Evolutionary conservation across 1,140 invertebrate species (phyloP).

Genomic region (Trissolcus basalis): DNA sequence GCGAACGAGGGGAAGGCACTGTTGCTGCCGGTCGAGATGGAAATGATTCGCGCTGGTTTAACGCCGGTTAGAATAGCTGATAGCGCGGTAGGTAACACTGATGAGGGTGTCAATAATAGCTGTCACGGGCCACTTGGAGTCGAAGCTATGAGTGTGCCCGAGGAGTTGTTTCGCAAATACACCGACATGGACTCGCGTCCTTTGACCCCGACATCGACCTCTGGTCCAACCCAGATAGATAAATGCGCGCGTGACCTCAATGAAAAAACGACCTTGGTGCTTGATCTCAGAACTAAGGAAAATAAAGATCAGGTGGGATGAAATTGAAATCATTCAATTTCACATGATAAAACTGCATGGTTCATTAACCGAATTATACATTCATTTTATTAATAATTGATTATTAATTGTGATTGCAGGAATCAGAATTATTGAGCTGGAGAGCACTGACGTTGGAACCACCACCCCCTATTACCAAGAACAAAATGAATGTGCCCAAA

Average conservation of each 20-base stretch:
- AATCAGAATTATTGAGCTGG: constrained; percentile 72
- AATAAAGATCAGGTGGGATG: constrained; percentile 32
- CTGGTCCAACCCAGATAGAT: constrained; percentile 60
- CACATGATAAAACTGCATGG: background rate
- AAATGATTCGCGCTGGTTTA: constrained; percentile 73
- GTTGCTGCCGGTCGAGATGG: constrained; percentile 75
- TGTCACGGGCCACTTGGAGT: constrained; percentile 19
- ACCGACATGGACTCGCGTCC: constrained; percentile 88
- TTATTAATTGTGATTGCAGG: constrained; percentile 60
- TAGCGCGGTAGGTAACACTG: constrained; percentile 1
- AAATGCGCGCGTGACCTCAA: constrained; percentile 24
- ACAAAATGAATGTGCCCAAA: constrained; percentile 52
- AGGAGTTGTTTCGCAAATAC: constrained; percentile 81
- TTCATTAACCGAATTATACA: no score
- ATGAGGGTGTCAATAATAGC: constrained; percentile 22
- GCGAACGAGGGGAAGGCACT: constrained; percentile 75
- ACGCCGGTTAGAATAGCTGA: constrained; percentile 35
- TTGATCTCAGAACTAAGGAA: constrained; percentile 69
- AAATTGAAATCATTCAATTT: background rate
- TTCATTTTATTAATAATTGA: no score
- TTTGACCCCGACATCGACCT: constrained; percentile 83
- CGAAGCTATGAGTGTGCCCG: constrained; percentile 73
- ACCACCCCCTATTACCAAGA: constrained; percentile 62
- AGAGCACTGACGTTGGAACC: constrained; percentile 69
- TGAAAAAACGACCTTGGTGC: constrained; percentile 64